Evolutionary conservation across 2,113 vertebrate genomes (phyloP).

Genomic region (Cricetomys ansorgei): DNA sequence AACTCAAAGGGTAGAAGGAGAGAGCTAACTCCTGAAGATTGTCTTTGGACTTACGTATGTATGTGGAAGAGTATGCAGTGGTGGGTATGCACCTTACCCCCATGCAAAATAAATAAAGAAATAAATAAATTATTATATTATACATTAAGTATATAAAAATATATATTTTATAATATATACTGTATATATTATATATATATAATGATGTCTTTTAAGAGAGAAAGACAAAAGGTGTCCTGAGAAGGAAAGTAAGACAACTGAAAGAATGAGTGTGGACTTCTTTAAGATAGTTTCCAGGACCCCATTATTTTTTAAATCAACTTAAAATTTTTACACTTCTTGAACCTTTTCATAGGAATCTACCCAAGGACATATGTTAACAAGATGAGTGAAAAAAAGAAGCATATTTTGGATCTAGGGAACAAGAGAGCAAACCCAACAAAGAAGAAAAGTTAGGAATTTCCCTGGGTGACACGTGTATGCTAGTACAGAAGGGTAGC

Average conservation of each 20-base stretch:
- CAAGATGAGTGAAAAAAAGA: conserved; percentile 18
- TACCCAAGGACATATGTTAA: neutral
- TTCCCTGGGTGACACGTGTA: neutral
- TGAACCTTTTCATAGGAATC: neutral
- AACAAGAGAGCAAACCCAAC: neutral
- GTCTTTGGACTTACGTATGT: neutral
- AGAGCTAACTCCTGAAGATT: neutral
- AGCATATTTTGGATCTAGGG: neutral
- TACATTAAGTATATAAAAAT: no score
- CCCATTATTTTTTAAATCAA: neutral
- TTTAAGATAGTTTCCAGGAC: neutral
- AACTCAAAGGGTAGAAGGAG: neutral
- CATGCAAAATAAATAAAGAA: neutral
- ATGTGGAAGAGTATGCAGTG: no score
- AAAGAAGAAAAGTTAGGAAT: neutral
- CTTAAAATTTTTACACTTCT: neutral
- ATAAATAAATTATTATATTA: no score
- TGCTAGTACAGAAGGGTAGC: neutral
- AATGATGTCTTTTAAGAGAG: neutral
- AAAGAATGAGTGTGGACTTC: neutral
- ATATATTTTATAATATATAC: no score
- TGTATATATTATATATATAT: no score
- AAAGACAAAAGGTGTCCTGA: neutral
- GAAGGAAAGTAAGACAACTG: neutral
- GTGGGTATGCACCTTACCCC: neutral